Base-by-base conservation (phyloP, 2,113 vertebrate species). In the Callocephalon fimbriatum region DNA sequence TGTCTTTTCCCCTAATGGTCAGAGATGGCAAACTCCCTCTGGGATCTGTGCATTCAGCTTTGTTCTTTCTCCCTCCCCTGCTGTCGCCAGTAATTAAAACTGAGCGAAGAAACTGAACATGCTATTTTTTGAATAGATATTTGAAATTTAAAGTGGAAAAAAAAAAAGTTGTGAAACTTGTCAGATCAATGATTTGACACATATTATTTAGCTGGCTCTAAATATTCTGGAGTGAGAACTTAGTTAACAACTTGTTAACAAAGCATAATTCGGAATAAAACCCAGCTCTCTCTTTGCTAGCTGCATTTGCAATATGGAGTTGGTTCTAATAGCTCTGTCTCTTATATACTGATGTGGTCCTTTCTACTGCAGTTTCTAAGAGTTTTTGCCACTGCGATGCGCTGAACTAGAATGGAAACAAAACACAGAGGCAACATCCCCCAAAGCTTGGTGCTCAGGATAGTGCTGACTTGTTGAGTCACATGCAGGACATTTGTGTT, bases 211-310 rank as follows among this genome's bases (percentile, higher is more conserved):
- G 92, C 95, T 96, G 95, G 94, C 95, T 97, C 95, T 97, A 97
- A 97, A 97, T 95, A 97, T 97, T 97, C 97, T 97, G 94, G 95
- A 95, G 96, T 97, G 97, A 97, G 96, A 97, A 97, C 96, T 96
- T 97, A 95, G 94, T 94, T 97, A 97, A 97, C 95, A 96, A 97
- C 86, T 97, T 97, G 95, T 97, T 97, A 97, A 97, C 95, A 95
- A 97, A 97, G 97, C 96, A 93, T 95, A 96, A 97, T 95, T 97
- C 92, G 58, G 88, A 97, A 97, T 96, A 97, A 96, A 97, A 86
- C 92, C 88, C 90, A 94, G 12, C 74, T 95, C 72, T 94, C 76
- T 93, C 75, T 96, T 83, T 86, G 50, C 86, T 95, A 87, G 54
- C 59, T 96, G 71, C 90, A 86, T 95, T 93, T 94, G 70, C 94